A percentile compares a stretch with the other conserved stretches of the same genome.
These are phyloP conservation scores for Austrolebias charrua DNA, from an alignment of 2,797 vertebrate species.

Conservation along the genomic window DNA sequence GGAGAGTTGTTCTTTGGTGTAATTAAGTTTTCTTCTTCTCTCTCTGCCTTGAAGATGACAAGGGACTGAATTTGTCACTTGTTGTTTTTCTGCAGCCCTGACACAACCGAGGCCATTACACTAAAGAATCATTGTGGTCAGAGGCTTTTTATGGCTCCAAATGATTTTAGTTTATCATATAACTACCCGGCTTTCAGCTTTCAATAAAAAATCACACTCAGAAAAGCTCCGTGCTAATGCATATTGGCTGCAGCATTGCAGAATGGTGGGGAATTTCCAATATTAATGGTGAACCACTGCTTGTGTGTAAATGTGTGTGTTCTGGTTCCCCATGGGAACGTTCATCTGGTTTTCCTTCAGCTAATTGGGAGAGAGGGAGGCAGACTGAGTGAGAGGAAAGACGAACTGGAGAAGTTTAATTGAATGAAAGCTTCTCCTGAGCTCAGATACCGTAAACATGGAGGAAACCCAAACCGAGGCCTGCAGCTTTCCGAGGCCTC, in stretches of 20 bases:
- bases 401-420: constrained; percentile 60
- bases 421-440: constrained; percentile 67
- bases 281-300: constrained; percentile 11
- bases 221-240: constrained; percentile 26
- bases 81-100: constrained; percentile 43
- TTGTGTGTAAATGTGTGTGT: constrained; percentile 15
- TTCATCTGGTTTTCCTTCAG: constrained; percentile 67
- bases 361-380: constrained; percentile 59
- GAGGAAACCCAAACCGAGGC: constrained; percentile 55
- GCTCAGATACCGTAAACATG: constrained; percentile 62
- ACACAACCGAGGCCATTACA: constrained; percentile 51
- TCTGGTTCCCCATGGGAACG: constrained; percentile 56
- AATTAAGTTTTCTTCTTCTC: constrained; percentile 50
- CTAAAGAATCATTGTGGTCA: constrained; percentile 47
- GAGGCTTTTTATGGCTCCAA: constrained; percentile 46
- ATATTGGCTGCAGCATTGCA: constrained; percentile 31
- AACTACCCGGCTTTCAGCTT: constrained; percentile 28
- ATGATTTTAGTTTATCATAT: constrained; percentile 41
- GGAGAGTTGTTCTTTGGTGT: constrained; percentile 46
- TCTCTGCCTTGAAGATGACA: constrained; percentile 47
- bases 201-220: constrained; percentile 29
- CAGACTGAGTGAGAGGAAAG: constrained; percentile 50
- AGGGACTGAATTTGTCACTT: constrained; percentile 47
- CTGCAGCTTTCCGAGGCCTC: constrained; percentile 51
- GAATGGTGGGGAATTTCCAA: constrained; percentile 25